Evolutionary conservation across 1,140 invertebrate genomes (phyloP), one percentile per base, ranked within the genome.

Genomic region (Hydropsyche tenuis): DNA sequence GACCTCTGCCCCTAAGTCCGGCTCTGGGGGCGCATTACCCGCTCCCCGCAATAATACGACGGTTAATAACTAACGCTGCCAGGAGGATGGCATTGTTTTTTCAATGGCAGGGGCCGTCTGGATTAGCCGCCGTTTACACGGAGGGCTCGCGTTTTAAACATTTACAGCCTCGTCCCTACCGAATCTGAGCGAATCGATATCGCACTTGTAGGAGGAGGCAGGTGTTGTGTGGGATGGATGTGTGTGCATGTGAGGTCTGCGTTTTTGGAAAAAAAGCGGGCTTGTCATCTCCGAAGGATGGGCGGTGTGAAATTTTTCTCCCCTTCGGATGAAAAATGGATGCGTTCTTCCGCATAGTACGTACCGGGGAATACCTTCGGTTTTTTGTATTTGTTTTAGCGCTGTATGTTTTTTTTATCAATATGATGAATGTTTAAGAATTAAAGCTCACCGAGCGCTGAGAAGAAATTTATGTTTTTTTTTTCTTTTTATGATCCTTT

Each of bases 21-120:
- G 22, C 56, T 16, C 60, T 1, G 16, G 60, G 53, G 53, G 42
- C 70, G 23, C 70, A 72, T 72, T 72, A 72, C 48, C 27, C 48
- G 16, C 70, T 30, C 70, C 30, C 48, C 66, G 65, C 53, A 72
- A 74, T 73, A 77, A 72, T 60, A 69, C 73, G 65, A 48, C 18
- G 72, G 69, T 77, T 77, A 77, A 74, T 74, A 77, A 72, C 75
- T 69, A 72, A 71, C 68, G 69, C 63, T 60, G 12, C 23, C 9
- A 27, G 42, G 20, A 7, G 45, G 43, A 22, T 48, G 7, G 42
- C 69, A 71, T 72, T 75, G 72, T 73, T 76, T 60, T 76, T 76
- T 66, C 68, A 60, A 60, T 68, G 56, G 42, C 30, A 3, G 9
- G 23, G 56, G 60, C 23, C 25, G 37, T 51, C 60, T 23, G 68